Evolutionary conservation across 2,888 invertebrate species (phyloP).

Genomic region (Sesamia inferens): DNA sequence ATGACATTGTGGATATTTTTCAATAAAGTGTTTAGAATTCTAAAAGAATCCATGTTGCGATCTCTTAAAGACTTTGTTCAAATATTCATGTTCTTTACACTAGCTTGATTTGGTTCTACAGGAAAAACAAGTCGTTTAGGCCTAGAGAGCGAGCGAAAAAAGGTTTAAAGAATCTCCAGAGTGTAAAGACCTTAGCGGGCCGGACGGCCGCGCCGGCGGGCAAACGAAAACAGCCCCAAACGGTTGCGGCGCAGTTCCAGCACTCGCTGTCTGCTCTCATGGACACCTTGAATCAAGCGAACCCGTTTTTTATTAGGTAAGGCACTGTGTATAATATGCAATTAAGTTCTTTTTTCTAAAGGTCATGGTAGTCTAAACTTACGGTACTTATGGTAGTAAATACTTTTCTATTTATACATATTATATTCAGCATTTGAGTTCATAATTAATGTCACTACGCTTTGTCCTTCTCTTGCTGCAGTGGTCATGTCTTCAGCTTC

Average conservation of each 20-base stretch:
- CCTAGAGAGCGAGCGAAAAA: conserved; percentile 96
- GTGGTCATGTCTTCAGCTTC: not conserved
- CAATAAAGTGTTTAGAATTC: not conserved
- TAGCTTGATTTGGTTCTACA: conserved; percentile 76
- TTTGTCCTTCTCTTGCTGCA: not conserved
- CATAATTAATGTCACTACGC: not conserved
- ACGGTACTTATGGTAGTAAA: too few relatives aligned
- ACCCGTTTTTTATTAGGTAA: conserved; percentile 90
- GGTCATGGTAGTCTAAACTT: not conserved
- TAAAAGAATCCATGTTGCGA: conserved; percentile 35
- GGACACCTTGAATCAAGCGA: conserved; percentile 96
- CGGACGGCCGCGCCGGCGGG: conserved; percentile 91
- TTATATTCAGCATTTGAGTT: not conserved
- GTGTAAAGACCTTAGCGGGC: conserved; percentile 97
- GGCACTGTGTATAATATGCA: not conserved
- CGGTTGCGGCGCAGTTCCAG: conserved; percentile 98
- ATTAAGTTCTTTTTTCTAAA: not conserved
- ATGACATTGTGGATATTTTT: conserved; percentile 39
- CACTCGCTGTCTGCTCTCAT: conserved; percentile 97
- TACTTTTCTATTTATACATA: not conserved
- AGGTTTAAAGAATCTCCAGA: conserved; percentile 96
- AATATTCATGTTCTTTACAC: conserved; percentile 26
- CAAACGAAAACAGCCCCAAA: conserved; percentile 96
- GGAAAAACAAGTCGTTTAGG: conserved; percentile 98
- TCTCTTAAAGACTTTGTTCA: conserved; percentile 49